Conservation (phyloP, 2,888 invertebrate species). For the Hipparchia semele region DNA sequence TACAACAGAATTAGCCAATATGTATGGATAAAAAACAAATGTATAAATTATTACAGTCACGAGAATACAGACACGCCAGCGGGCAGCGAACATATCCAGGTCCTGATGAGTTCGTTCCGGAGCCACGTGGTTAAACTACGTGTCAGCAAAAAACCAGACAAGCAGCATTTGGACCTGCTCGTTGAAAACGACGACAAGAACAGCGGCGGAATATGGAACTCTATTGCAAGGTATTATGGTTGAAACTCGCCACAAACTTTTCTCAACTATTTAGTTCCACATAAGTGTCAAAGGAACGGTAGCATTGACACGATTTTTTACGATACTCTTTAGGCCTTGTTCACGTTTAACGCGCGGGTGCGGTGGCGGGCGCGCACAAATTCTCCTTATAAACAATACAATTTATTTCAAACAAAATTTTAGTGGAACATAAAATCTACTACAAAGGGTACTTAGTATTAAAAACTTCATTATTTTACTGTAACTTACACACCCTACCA, state of each 20-base stretch:
- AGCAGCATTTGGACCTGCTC: conserved; percentile 92
- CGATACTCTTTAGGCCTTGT: not conserved
- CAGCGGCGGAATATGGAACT: conserved; percentile 93
- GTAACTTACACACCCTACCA: too few relatives aligned
- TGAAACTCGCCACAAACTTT: not conserved
- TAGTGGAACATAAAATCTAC: too few relatives aligned
- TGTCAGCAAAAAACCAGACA: conserved; percentile 95
- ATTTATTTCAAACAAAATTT: too few relatives aligned
- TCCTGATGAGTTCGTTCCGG: conserved; percentile 91
- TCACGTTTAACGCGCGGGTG: too few relatives aligned
- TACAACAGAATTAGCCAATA: too few relatives aligned
- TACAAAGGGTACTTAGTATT: too few relatives aligned
- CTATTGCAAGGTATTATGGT: conserved; percentile 90
- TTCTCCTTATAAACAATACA: too few relatives aligned
- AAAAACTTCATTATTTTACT: too few relatives aligned
- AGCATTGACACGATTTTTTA: not conserved
- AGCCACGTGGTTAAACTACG: conserved; percentile 96
- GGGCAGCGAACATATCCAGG: conserved; percentile 88
- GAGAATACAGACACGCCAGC: conserved; percentile 89
- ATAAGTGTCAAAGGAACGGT: not conserved
- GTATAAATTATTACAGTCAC: conserved; percentile 78
- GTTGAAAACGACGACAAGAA: conserved; percentile 89
- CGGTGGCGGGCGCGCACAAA: too few relatives aligned
- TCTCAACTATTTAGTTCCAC: not conserved
- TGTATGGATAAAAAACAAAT: too few relatives aligned